phyloP scores from a whole-genome alignment of 2,113 vertebrate genomes.

The Epinephelus moara region DNA sequence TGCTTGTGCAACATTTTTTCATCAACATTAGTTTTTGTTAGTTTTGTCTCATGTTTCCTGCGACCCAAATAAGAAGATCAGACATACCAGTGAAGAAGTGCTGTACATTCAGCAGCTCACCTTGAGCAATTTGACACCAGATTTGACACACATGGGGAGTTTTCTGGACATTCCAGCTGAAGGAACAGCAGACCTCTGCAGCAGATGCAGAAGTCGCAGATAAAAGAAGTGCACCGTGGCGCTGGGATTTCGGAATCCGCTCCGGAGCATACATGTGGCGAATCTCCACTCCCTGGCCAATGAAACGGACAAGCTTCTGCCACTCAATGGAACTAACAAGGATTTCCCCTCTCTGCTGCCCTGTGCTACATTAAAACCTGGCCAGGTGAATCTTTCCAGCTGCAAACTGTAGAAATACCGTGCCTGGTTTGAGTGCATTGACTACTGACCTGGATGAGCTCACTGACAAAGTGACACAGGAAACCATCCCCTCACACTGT shows the following conservation, averaged over 20 bases:
- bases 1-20: neutral
- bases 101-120: neutral
- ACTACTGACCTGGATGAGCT: conserved; percentile 34
- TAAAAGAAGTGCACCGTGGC: conserved; percentile 6
- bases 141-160: neutral
- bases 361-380: neutral
- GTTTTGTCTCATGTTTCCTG: neutral
- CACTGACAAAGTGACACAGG: conserved; percentile 27
- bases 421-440: neutral
- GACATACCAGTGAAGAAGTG: neutral
- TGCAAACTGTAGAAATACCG: neutral
- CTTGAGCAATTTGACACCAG: neutral
- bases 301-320: conserved; percentile 3
- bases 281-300: neutral
- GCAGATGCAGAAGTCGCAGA: conserved; percentile 4
- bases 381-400: neutral
- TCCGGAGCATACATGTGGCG: neutral
- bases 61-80: neutral
- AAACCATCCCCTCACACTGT: neutral
- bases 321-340: neutral
- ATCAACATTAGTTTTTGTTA: neutral
- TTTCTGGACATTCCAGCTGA: neutral
- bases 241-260: neutral
- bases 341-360: neutral
- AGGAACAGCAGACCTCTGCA: conserved; percentile 9